Evolutionary conservation across 2,797 vertebrate species (phyloP), one percentile per base, ranked within the genome.

Genomic region (Taenioides sp.): DNA sequence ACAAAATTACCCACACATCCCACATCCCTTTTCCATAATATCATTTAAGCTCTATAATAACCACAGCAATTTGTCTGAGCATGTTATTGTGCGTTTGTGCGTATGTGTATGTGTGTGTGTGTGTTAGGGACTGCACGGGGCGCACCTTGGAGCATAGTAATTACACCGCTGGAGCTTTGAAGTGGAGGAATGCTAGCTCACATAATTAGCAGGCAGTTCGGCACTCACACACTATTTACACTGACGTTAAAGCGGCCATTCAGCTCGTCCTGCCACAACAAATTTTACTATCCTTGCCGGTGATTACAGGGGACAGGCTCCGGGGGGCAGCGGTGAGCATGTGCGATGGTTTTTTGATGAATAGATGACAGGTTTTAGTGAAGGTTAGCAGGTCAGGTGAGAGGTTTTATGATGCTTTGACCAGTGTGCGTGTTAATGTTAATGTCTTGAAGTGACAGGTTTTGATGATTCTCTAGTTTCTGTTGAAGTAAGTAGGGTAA

Each of bases 141-240:
- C 92, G 92, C 92, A 94, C 92, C 93, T 95, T 86, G 77, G 72
- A 89, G 86, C 88, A 74, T 85, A 91, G 86, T 93, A 94, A 94
- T 93, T 94, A 94, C 85, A 85, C 87, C 77, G 74, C 60, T 37
- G 85, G 27, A 57, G 77, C 92, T 94, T 93, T 92, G 91, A 94
- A 92, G 90, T 92, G 91, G 84, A 88, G 91, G 89, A 93, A 93
- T 92, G 88, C 86, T 86, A 84, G 83, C 84, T 37, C 81, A 81
- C 76, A 86, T 92, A 91, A 92, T 90, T 88, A 85, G 83, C 82
- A 79, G 85, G 73, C 84, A 86, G 79, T 77, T 72, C 88, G 78
- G 70, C 80, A 74, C 77, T 88, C 80, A 81, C 84, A 86, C 86
- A 80, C 80, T 89, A 86, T 92, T 92, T 91, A 92, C 86, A 85